Base-by-base conservation (phyloP, 2,888 invertebrate genomes). In the Polydrusus pterygomalis region DNA sequence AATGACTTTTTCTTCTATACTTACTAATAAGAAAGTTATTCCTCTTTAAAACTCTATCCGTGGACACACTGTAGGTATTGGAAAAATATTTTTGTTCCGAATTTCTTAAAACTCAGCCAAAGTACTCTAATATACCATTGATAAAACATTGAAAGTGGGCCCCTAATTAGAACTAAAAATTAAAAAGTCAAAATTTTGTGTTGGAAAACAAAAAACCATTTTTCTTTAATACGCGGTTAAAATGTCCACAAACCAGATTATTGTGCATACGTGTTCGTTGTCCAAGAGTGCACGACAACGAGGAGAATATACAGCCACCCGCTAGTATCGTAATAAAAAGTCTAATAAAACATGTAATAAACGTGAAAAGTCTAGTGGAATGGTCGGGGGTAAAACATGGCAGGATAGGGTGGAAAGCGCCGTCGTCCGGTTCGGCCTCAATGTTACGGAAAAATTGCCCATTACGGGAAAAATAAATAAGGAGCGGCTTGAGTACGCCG, bases 291-390 rank as follows among this genome's bases (percentile, higher is more conserved):
- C 25, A 43, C 51, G 54, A 68, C 68, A 18, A 54, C 20, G 45
- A 20, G 40, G 43, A 40, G 54, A 68, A 68, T 68, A 56, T 54
- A 54, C 51, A 54, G 67, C 67, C 51, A 67, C 58, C 58, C 58
- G 69, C 58, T 62, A 64, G 69, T 58, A 70, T 75, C 75, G 71
- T 56, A 78, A 78, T 76, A 78, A 78, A 78, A 78, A 75, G 75
- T 70, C 67, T 75, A 78, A 78, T 78, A 78, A 76, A 78, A 78
- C 78, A 78, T 76, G 78, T 78, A 76, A 78, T 78, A 78, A 74
- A 77, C 71, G 74, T 74, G 77, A 71, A 77, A 77, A 78, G 75
- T 75, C 78, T 73, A 75, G 75, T 78, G 75, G 75, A 78, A 78
- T 78, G 69, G 78, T 75, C 73, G 67, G 70, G 70, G 75, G 75